Base-by-base conservation (phyloP, 2,888 invertebrate genomes). In the Orthosia gracilis region DNA sequence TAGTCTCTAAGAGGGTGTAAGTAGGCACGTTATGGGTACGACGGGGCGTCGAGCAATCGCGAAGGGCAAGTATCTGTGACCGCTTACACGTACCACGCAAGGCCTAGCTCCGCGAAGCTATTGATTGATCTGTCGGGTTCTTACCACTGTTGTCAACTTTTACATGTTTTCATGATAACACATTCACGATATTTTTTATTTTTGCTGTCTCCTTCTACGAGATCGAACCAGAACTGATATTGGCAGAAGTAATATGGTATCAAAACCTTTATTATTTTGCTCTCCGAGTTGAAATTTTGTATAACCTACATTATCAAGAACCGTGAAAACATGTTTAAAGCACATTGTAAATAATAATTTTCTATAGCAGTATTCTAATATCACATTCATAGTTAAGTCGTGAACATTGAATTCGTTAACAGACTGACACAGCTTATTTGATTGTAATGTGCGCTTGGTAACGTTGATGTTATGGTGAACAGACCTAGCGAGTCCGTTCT, bases 401-500 rank as follows among this genome's bases (percentile, higher is more conserved):
- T 76, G 78, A 78, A 83, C 52, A 66, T 82, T 71, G 59, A 80
- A 62, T 76, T 72, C 70, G 61, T 80, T 82, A 85, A 87, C 83
- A 82, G 57, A 83, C 76, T 83, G 76, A 84, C 84, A 84, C 76
- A 74, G 70, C 78, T 80, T 80, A 69, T 76, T 82, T 58, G 50
- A 69, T 52, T 82, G 58, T 75, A 72, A 47, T 68, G 78, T 73
- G 61, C 76, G 76, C 58, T 75, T 68, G 74, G 73, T 82, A 75
- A 80, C 86, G 86, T 78, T 80, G 74, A 71, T 82, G 79, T 79
- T 82, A 50, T 83, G 87, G 66, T 86, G 92, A 96, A 85, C 98
- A 98, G 99, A 99, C 97, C 97, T 99, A 97, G 99, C 99, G 93
- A 98, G 98, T 91, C 99, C 99, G 91, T 99, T 99, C 98, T 99